A percentile compares a stretch with the other conserved stretches of the same genome.
These are phyloP conservation scores for Zosterops borbonicus DNA, from an alignment of 2,113 vertebrate genomes.

Conservation along the genomic window DNA sequence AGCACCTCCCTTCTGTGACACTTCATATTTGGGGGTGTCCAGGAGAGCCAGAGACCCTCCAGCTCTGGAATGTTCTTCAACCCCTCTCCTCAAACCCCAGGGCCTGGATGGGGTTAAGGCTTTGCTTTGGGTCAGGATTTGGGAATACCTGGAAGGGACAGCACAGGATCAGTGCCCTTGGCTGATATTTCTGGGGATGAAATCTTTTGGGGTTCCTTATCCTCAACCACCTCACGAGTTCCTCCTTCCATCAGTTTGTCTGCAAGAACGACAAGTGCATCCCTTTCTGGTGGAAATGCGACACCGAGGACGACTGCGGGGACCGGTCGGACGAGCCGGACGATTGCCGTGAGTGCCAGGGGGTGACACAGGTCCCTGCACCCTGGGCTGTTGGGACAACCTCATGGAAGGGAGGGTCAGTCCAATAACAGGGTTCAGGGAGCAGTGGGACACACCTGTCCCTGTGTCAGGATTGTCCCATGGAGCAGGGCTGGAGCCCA, in stretches of 20 bases:
- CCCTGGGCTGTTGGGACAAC: not conserved
- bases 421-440: rapidly evolving
- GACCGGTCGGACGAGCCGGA: conserved; percentile 92
- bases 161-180: not conserved
- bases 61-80: not conserved
- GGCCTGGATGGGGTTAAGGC: not conserved
- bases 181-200: not conserved
- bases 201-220: not conserved
- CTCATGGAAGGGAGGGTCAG: not conserved
- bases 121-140: not conserved
- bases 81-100: not conserved
- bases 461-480: rapidly evolving
- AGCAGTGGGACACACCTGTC: not conserved
- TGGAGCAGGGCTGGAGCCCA: rapidly evolving
- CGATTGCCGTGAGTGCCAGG: conserved; percentile 88
- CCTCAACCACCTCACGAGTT: rapidly evolving
- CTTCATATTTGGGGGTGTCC: not conserved
- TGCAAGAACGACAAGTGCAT: conserved; percentile 99
- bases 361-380: not conserved
- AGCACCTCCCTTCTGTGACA: not conserved
- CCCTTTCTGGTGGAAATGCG: conserved; percentile 99
- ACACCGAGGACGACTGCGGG: conserved; percentile 96
- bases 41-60: not conserved
- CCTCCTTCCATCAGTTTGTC: conserved; percentile 82
- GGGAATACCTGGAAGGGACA: not conserved